These are phyloP conservation scores for Chondrilla cf. caribensis DNA, from an alignment of 37 sponge, comb jelly and placozoan genomes.

Conservation along the genomic window DNA sequence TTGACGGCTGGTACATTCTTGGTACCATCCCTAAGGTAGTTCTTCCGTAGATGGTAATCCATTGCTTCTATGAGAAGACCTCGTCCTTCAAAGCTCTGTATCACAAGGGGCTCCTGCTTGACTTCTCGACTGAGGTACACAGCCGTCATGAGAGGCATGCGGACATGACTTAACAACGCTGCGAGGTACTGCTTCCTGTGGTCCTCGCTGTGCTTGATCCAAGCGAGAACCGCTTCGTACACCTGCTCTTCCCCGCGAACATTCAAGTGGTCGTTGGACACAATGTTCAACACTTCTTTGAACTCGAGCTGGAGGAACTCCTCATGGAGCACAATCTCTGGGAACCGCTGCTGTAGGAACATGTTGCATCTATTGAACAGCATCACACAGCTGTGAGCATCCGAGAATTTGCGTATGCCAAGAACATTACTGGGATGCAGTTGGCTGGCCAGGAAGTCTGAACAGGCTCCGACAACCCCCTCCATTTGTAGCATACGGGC, in stretches of 20 bases:
- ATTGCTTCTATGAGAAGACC: slow-evolving; percentile 77
- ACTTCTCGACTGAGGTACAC: slow-evolving; percentile 75
- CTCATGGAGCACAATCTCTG: slow-evolving; percentile 69
- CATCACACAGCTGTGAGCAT: slow-evolving; percentile 32
- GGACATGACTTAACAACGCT: slow-evolving; percentile 48
- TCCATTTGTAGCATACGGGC: slow-evolving; percentile 56
- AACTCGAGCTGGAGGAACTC: slow-evolving; percentile 54
- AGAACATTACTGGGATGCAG: slow-evolving; percentile 73
- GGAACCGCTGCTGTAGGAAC: slow-evolving; percentile 72
- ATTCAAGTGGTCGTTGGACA: slow-evolving; percentile 66
- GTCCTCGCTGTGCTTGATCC: slow-evolving; percentile 54
- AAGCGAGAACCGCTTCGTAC: slow-evolving; percentile 70
- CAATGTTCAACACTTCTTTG: slow-evolving; percentile 36
- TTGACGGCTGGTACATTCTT: not conserved
- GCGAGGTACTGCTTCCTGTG: slow-evolving; percentile 32
- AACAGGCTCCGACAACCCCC: slow-evolving; percentile 62
- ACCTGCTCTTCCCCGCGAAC: slow-evolving; percentile 75
- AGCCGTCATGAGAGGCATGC: slow-evolving; percentile 79
- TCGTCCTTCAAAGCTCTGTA: slow-evolving; percentile 62
- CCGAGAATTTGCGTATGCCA: slow-evolving; percentile 56
- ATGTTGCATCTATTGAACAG: slow-evolving; percentile 51
- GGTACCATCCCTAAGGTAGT: slow-evolving; percentile 50
- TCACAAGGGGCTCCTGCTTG: slow-evolving; percentile 52
- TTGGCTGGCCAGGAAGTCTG: slow-evolving; percentile 51
- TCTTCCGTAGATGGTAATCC: slow-evolving; percentile 71